Percentiles rank a stretch among this genome's conserved stretches.
phyloP scores from a whole-genome alignment of 1,140 invertebrate species.

The Wasmannia auropunctata region DNA sequence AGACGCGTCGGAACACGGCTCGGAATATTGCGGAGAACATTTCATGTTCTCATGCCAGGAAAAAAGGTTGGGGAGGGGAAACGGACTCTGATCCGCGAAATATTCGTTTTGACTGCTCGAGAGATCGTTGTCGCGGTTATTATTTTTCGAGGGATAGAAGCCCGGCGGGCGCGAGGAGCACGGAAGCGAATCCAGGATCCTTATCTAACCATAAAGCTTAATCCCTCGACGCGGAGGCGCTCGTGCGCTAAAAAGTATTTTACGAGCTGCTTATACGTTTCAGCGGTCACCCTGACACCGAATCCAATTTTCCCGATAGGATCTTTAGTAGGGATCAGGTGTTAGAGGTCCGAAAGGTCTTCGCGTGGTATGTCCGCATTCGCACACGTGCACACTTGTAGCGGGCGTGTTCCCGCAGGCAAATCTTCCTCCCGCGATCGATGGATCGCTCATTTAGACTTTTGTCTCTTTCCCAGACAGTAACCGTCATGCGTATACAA shows the following conservation, averaged over 20 bases:
- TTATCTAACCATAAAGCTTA: conserved; percentile 84
- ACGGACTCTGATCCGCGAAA: conserved; percentile 63
- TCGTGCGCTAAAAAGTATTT: conserved; percentile 84
- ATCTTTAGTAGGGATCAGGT: conserved; percentile 85
- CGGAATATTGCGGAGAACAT: conserved; percentile 57
- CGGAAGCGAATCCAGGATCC: conserved; percentile 77
- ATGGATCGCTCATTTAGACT: conserved; percentile 10
- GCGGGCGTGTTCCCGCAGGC: not conserved
- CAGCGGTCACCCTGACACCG: conserved; percentile 84
- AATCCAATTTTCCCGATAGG: conserved; percentile 85
- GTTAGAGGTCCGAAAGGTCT: conserved; percentile 69
- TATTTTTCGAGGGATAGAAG: conserved; percentile 60
- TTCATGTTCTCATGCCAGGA: conserved; percentile 1
- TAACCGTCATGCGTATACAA: not conserved
- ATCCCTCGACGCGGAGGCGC: conserved; percentile 77
- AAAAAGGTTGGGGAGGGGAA: conserved; percentile 28
- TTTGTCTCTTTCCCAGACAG: not conserved
- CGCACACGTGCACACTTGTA: not conserved
- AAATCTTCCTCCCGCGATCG: conserved; percentile 22
- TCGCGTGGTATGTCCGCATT: conserved; percentile 28
- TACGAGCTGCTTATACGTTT: conserved; percentile 86
- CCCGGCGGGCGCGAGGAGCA: conserved; percentile 9
- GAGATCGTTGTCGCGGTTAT: conserved; percentile 69
- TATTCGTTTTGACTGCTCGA: conserved; percentile 66
- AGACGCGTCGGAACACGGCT: not conserved